Evolutionary conservation across 1,140 invertebrate species (phyloP).

Genomic region (Chelonus insularis): DNA sequence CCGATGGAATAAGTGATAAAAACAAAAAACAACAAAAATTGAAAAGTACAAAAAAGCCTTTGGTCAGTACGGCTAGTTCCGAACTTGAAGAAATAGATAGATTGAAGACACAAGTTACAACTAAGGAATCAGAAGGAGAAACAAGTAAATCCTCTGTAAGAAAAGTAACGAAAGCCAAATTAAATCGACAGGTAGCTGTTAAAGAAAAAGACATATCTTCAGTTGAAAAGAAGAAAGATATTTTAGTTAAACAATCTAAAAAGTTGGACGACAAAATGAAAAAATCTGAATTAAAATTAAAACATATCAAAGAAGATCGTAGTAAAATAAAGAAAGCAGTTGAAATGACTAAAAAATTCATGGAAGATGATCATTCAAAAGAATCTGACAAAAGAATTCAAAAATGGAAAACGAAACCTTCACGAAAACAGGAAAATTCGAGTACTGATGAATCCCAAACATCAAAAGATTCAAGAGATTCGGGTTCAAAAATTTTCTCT

Average conservation of each 20-base stretch:
- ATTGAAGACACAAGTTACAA: slow-evolving; percentile 20
- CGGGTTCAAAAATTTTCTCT: not conserved
- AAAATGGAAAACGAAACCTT: not conserved
- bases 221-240: slow-evolving; percentile 32
- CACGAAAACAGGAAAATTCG: not conserved
- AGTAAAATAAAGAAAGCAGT: not conserved
- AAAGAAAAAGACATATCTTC: slow-evolving; percentile 31
- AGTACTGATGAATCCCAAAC: not conserved
- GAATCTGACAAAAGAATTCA: not conserved
- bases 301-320: not conserved
- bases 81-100: slow-evolving; percentile 48
- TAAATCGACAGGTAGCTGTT: slow-evolving; percentile 34
- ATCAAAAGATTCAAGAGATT: not conserved
- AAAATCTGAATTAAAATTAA: slow-evolving; percentile 1
- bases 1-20: slow-evolving; percentile 23
- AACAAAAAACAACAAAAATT: slow-evolving; percentile 30
- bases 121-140: slow-evolving; percentile 22
- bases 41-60: slow-evolving; percentile 39
- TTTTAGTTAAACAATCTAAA: slow-evolving; percentile 24
- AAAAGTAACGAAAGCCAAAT: slow-evolving; percentile 26
- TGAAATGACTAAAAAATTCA: not conserved
- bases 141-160: slow-evolving; percentile 36
- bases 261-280: slow-evolving; percentile 28
- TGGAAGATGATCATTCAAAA: not conserved
- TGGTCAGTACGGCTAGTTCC: slow-evolving; percentile 46